Conservation (phyloP, 2,113 vertebrate species). For the Oxyruncus cristatus region DNA sequence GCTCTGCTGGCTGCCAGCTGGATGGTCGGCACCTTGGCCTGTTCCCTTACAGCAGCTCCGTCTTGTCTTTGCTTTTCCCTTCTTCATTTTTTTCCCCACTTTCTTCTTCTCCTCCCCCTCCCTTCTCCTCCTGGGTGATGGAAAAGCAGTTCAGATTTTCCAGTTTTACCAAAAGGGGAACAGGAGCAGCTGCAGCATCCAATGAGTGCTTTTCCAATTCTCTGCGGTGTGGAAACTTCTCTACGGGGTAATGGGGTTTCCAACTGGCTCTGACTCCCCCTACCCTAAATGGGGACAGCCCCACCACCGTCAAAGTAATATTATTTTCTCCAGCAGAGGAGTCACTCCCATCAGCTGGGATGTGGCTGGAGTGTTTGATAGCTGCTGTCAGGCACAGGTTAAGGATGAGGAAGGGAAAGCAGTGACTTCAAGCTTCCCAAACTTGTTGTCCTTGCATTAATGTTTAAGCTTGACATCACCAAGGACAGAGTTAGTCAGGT, state of each 20-base stretch:
- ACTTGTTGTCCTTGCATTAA: rapidly evolving
- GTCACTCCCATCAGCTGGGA: neutral
- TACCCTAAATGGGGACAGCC: neutral
- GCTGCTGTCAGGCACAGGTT: neutral
- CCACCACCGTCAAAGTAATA: neutral
- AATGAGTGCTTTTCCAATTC: neutral
- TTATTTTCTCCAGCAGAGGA: neutral
- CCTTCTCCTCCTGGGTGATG: neutral
- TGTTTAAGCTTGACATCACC: neutral
- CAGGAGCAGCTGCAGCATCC: neutral
- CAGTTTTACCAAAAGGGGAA: constrained; percentile 32
- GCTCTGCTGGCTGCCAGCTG: constrained; percentile 66
- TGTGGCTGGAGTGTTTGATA: neutral
- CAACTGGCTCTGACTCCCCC: rapidly evolving
- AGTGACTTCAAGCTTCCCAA: neutral
- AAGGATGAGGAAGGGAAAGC: neutral
- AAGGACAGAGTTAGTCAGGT: neutral
- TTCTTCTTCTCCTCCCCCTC: neutral
- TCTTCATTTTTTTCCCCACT: neutral
- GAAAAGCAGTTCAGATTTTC: constrained; percentile 62
- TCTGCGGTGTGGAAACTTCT: neutral
- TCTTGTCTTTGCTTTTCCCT: constrained; percentile 21
- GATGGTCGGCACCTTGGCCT: neutral
- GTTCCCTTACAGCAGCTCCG: neutral
- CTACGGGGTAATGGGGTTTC: neutral